Conservation (phyloP, 92 coral and sea anemone species). For the Actinernus sp. region DNA sequence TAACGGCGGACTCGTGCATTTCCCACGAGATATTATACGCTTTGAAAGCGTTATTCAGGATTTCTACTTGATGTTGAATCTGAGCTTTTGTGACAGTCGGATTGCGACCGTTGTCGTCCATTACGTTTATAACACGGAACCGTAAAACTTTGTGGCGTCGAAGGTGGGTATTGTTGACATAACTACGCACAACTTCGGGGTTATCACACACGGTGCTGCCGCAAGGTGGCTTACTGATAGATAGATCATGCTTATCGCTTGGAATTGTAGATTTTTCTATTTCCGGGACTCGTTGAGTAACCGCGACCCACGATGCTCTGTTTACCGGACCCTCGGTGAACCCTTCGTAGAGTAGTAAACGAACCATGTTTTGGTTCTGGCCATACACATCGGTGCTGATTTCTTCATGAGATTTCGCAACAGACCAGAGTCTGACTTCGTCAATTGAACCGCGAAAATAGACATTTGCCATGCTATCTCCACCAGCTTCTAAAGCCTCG, state of each 20-base stretch:
- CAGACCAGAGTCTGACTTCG: conserved; percentile 90
- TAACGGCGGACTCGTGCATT: conserved; percentile 45
- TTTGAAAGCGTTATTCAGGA: conserved; percentile 63
- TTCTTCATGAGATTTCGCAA: conserved; percentile 86
- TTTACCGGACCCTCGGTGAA: conserved; percentile 48
- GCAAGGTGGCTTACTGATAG: conserved; percentile 93
- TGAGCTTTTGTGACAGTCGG: conserved; percentile 78
- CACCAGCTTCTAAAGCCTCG: conserved; percentile 91
- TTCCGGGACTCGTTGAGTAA: conserved; percentile 69
- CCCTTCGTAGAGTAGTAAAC: conserved; percentile 65
- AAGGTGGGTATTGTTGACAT: conserved; percentile 70
- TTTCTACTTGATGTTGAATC: conserved; percentile 60
- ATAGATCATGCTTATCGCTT: conserved; percentile 87
- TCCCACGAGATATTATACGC: conserved; percentile 83
- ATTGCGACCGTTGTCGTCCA: conserved; percentile 84
- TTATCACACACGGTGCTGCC: conserved; percentile 96
- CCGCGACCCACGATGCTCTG: conserved; percentile 58
- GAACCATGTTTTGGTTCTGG: conserved; percentile 5
- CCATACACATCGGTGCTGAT: conserved; percentile 72
- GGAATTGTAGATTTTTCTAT: conserved; percentile 84
- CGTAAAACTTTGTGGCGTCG: conserved; percentile 70
- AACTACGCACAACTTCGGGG: conserved; percentile 93
- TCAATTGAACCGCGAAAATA: conserved; percentile 91
- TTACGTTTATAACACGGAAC: conserved; percentile 83
- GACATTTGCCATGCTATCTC: conserved; percentile 61